Conservation (phyloP, 1,140 invertebrate species). For the Apis cerana region DNA sequence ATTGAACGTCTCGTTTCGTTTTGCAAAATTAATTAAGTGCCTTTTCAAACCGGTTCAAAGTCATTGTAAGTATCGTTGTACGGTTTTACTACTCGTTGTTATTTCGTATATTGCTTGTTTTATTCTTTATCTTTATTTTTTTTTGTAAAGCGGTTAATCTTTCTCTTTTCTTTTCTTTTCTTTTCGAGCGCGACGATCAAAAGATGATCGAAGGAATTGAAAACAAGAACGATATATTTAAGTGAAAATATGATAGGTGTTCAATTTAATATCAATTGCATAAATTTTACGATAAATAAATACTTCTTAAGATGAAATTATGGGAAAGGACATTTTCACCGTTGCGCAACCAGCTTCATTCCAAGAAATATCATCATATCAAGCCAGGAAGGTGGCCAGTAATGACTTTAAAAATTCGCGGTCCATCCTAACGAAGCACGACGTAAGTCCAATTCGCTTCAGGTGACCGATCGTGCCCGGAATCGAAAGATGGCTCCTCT, state of each 20-base stretch:
- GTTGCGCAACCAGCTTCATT: not conserved
- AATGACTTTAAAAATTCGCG: slow-evolving; percentile 43
- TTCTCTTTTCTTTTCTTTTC: no score
- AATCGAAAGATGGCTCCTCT: slow-evolving; percentile 28
- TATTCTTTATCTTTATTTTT: not conserved
- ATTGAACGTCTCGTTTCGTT: not conserved
- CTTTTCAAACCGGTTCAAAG: not conserved
- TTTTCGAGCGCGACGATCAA: no score
- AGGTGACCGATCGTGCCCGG: slow-evolving; percentile 59
- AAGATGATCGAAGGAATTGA: no score
- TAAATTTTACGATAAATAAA: no score
- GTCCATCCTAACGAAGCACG: slow-evolving; percentile 56
- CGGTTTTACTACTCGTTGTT: not conserved
- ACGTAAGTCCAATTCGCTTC: slow-evolving; percentile 61
- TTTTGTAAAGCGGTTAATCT: not conserved
- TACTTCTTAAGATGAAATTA: no score
- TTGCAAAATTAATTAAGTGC: slow-evolving; percentile 4
- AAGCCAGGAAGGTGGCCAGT: not conserved
- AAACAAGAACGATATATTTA: no score
- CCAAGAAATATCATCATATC: not conserved
- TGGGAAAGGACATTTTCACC: no score
- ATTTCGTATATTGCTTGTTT: not conserved
- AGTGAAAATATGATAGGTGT: no score
- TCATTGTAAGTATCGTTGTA: not conserved
- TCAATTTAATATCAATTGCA: no score